Conservation (phyloP, 2,113 vertebrate genomes). For the Ancistrus triradiatus region DNA sequence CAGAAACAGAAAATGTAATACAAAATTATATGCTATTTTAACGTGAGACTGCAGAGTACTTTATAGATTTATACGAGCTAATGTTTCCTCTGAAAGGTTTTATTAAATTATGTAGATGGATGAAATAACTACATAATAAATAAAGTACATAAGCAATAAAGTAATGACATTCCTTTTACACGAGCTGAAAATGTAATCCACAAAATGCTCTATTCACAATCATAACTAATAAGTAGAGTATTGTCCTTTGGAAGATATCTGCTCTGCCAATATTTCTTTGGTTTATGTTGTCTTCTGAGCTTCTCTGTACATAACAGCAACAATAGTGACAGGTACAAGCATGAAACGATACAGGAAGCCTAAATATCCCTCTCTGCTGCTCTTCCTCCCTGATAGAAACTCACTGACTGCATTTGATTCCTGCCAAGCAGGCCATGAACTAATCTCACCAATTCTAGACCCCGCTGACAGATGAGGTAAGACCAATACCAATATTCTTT, state of each 20-base stretch:
- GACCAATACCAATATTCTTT: slow-evolving; percentile 36
- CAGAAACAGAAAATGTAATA: too few relatives aligned
- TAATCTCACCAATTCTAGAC: slow-evolving; percentile 33
- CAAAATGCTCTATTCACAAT: not conserved
- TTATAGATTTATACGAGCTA: not conserved
- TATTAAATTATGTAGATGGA: not conserved
- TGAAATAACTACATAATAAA: too few relatives aligned
- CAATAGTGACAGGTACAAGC: slow-evolving; percentile 11
- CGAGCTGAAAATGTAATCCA: too few relatives aligned
- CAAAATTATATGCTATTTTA: slow-evolving; percentile 17
- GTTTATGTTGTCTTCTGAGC: not conserved
- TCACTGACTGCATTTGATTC: slow-evolving; percentile 35
- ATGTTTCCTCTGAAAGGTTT: not conserved
- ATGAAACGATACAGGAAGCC: slow-evolving; percentile 25
- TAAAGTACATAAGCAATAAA: too few relatives aligned
- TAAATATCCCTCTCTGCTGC: slow-evolving; percentile 31
- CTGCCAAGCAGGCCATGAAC: slow-evolving; percentile 45
- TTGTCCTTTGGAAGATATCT: not conserved
- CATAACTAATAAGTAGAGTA: not conserved
- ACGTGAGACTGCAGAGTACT: not conserved
- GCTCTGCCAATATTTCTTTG: too few relatives aligned
- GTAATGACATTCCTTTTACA: too few relatives aligned
- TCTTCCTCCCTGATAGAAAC: slow-evolving; percentile 19
- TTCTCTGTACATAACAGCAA: slow-evolving; percentile 1
- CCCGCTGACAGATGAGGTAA: slow-evolving; percentile 36